A percentile compares a stretch with the other conserved stretches of the same genome.
phyloP scores from a whole-genome alignment of 1,140 invertebrate species.

The Zaprionus ornatus region DNA sequence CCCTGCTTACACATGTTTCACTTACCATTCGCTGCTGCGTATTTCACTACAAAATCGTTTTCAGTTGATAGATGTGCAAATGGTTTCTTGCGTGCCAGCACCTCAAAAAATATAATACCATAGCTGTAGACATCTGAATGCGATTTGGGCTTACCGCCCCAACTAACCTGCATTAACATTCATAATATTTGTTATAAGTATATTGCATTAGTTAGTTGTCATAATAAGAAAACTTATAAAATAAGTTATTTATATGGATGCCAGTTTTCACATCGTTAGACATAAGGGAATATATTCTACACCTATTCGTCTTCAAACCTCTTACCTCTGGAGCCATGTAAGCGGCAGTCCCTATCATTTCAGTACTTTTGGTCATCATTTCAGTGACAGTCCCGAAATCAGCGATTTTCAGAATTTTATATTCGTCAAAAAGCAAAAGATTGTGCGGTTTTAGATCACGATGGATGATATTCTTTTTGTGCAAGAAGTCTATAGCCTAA shows the following conservation, averaged over 20 bases:
- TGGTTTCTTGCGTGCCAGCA: not conserved
- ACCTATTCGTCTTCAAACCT: too few species aligned
- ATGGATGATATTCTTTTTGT: not conserved
- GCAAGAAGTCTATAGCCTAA: not conserved
- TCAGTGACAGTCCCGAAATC: not conserved
- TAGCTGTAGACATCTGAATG: not conserved
- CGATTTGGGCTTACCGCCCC: not conserved
- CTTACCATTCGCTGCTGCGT: not conserved
- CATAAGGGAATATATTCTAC: too few species aligned
- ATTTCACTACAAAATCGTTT: not conserved
- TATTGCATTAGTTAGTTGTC: not conserved
- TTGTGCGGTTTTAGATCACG: not conserved
- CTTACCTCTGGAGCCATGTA: not conserved
- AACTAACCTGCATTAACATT: not conserved
- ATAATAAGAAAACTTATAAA: too few species aligned
- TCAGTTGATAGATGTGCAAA: not conserved
- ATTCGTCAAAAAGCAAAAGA: not conserved
- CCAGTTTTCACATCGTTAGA: too few species aligned
- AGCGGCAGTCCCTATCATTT: not conserved
- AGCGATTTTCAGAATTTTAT: not conserved
- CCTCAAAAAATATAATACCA: not conserved
- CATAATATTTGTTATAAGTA: not conserved
- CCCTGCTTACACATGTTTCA: not conserved
- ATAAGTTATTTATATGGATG: too few species aligned
- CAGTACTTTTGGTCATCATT: not conserved